Evolutionary conservation across 2,113 vertebrate species (phyloP), one percentile per base, ranked within the genome.

Genomic region (Ariopsis seemanni): DNA sequence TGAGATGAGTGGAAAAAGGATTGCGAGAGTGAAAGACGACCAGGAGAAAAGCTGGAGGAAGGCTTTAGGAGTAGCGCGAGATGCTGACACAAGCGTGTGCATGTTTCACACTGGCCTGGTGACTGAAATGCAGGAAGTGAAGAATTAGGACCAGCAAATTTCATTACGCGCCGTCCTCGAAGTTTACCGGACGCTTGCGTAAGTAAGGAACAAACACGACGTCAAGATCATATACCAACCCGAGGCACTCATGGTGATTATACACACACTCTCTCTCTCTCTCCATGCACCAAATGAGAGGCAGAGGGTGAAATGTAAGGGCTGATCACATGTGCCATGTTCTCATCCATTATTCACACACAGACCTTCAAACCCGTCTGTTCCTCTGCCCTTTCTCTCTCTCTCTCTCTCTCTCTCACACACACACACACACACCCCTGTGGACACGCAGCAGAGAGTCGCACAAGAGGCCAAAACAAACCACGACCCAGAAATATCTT

Each of bases 261-360:
- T 30, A 6, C 30, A 30, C 7, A 10, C 34, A 10, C 17, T 42
- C 17, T 18, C 34, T 48, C 7, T 42, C 30, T 10, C 63, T 48
- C 63, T 15, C 81, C 17, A 71, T 55, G 62, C 57, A 60, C 52
- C 3, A 7, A 62, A 60, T 60, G 52, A 18, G 57, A 63, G 7
- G 7, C n/a, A 11, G 11, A n/a, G 81, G 58, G 18, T 48, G 52
- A 72, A 50, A 82, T 81, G 34, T 74, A 87, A 72, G 30, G 57
- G 57, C 67, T 55, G 65, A 85, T 71, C 22, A 88, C 12, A 15
- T 60, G 83, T 58, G 30, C 50, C 65, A 57, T 88, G 65, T 81
- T 85, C 79, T 57, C 63, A 77, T 89, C 58, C 88, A 86, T 89
- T 89, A 89, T 88, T 88, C 83, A 88, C 65, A 85, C 11, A 14